phyloP scores from a whole-genome alignment of 2,113 vertebrate species.

The Dissostichus mawsoni region DNA sequence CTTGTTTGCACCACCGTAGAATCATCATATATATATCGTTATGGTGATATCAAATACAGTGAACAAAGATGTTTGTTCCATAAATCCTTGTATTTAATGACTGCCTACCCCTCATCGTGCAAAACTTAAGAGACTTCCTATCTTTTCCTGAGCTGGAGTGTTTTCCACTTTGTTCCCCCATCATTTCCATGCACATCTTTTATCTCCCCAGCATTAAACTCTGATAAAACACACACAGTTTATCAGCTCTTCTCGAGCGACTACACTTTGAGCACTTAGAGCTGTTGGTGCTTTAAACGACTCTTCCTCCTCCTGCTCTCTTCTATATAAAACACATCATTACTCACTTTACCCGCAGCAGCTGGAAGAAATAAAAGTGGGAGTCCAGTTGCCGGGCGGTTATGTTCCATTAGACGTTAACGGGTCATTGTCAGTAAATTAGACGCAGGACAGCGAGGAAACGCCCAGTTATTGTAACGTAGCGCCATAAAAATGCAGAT shows the following conservation, averaged over 20 bases:
- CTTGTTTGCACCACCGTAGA: no score
- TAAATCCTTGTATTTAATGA: no score
- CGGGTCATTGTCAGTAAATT: slow-evolving; percentile 46
- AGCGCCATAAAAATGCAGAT: slow-evolving; percentile 44
- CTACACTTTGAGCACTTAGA: slow-evolving; percentile 13
- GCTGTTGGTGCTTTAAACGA: slow-evolving; percentile 1
- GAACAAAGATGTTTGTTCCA: no score
- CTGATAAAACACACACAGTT: neutral
- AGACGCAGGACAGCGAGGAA: neutral
- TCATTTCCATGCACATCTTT: neutral
- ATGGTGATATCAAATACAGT: no score
- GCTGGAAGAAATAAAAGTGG: slow-evolving; percentile 57
- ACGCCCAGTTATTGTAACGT: slow-evolving; percentile 3
- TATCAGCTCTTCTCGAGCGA: slow-evolving; percentile 13
- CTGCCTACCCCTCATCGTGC: no score
- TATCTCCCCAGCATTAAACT: neutral
- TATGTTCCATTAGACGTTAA: slow-evolving; percentile 44
- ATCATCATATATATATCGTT: no score
- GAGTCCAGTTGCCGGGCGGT: slow-evolving; percentile 53
- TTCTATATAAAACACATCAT: slow-evolving; percentile 63
- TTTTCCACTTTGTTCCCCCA: no score
- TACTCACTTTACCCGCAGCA: slow-evolving; percentile 60
- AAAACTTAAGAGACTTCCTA: neutral
- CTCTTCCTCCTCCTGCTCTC: slow-evolving; percentile 11
- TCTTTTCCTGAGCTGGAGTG: no score